These are phyloP conservation scores for Lycodopsis pacificus DNA, from an alignment of 2,797 vertebrate species.

Conservation along the genomic window DNA sequence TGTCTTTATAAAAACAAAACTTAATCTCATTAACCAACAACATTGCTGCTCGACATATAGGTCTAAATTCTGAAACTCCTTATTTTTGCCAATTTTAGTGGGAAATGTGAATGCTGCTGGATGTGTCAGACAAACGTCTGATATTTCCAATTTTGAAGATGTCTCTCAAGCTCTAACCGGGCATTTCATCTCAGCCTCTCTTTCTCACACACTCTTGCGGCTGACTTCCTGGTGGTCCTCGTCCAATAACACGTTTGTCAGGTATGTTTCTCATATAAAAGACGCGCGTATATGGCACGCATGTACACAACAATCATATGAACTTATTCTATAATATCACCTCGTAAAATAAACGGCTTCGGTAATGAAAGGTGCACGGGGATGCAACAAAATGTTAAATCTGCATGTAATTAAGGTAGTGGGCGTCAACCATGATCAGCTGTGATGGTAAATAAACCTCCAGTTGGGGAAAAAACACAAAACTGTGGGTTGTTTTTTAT, in stretches of 20 bases:
- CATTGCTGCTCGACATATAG: neutral
- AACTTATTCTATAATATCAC: conserved; percentile 79
- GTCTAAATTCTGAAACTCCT: neutral
- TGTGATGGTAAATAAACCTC: conserved; percentile 22
- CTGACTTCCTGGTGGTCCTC: conserved; percentile 63
- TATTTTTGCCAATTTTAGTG: conserved; percentile 1
- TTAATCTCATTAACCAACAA: neutral
- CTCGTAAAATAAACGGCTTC: conserved; percentile 78
- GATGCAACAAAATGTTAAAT: conserved; percentile 41
- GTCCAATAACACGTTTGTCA: conserved; percentile 70
- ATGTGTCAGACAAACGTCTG: too few relatives aligned
- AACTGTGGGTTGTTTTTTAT: neutral
- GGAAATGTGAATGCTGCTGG: neutral
- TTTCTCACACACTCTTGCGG: conserved; percentile 30
- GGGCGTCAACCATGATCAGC: conserved; percentile 39
- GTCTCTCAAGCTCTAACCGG: conserved; percentile 28
- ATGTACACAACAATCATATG: conserved; percentile 59
- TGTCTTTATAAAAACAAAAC: neutral
- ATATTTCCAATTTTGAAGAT: conserved; percentile 11
- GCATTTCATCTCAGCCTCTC: conserved; percentile 20
- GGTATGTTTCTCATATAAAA: conserved; percentile 70
- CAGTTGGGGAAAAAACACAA: neutral
- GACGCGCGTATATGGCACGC: conserved; percentile 41
- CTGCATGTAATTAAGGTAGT: conserved; percentile 68
- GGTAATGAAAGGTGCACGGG: conserved; percentile 56